A percentile compares a stretch with the other conserved stretches of the same genome.
Evolutionary conservation across 2,113 vertebrate species (phyloP).

Genomic region (Gallinago jamesoni): DNA sequence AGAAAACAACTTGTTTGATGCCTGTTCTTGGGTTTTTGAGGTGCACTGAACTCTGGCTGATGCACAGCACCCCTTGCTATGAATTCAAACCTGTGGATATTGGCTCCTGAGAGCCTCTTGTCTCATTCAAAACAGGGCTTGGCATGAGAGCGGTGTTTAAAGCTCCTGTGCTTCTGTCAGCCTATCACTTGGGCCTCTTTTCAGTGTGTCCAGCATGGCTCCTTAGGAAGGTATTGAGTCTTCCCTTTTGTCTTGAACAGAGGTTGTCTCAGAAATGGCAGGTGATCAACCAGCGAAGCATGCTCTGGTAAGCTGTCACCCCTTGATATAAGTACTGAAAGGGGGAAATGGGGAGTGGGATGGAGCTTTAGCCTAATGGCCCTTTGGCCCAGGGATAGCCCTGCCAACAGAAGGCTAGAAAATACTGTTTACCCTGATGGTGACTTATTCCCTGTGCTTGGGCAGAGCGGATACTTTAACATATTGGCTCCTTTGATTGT

Average conservation of each 20-base stretch:
- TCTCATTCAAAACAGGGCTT: neutral
- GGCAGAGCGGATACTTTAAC: neutral
- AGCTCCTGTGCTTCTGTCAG: neutral
- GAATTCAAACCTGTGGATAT: neutral
- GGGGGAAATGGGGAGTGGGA: neutral
- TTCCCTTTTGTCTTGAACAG: slow-evolving; percentile 71
- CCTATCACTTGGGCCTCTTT: neutral
- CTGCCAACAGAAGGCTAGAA: neutral
- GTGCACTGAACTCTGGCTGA: neutral
- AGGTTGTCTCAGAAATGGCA: slow-evolving; percentile 93
- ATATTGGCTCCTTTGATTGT: neutral
- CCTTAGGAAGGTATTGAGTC: neutral
- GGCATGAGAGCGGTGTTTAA: neutral
- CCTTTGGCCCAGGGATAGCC: neutral
- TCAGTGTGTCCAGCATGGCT: neutral
- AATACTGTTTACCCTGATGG: neutral
- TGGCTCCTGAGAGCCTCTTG: neutral
- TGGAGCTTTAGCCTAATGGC: neutral
- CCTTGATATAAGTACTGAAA: neutral
- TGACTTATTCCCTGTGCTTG: neutral
- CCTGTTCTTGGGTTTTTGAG: neutral
- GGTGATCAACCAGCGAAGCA: slow-evolving; percentile 88
- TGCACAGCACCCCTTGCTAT: neutral
- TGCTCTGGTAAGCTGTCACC: slow-evolving; percentile 78
- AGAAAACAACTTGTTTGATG: neutral